Evolutionary conservation across 2,797 vertebrate species (phyloP), one percentile per base, ranked within the genome.

Genomic region (Lindbergichthys nudifrons): DNA sequence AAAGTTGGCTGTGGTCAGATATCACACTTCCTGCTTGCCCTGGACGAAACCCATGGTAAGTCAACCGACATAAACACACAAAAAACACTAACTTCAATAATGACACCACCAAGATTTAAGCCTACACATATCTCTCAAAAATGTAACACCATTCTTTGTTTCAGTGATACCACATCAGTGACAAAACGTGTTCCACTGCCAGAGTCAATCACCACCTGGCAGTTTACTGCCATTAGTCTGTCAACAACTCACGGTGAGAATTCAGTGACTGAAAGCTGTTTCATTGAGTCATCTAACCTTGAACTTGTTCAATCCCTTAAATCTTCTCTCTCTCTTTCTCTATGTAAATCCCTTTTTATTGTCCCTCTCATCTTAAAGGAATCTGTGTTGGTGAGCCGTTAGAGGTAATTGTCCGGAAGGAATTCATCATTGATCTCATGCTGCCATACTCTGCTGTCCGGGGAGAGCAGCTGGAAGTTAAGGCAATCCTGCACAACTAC

Each of bases 191-290:
- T 93, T 36, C 94, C 91, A 60, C 80, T 98, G 80, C 95, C 93
- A 82, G 97, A 97, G 50, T 96, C 96, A 32, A 97, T 97, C 86
- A 98, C 97, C 65, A 97, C 96, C 3, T 98, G 97, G 97, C 93
- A 97, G 87, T 91, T 98, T 9, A 90, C 94, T 64, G 97, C 96
- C 0, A 88, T 98, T 74, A 95, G 97, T 74, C 42, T 97, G 60
- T 96, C 96, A 0, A 75, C 3, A 43, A 92, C 80, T 10, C 69
- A 80, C 1, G 91, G 94, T 95, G 71, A 84, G 62, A 30, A 43
- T 5, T 63, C 11, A 13, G 2, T 18, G 13, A 50, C 8, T 13
- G 3, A 14, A 60, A 16, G n/a, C 0, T 19, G 6, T 56, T 14
- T 30, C 5, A 3, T 10, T 57, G 42, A 21, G 41, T 7, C 7